Evolutionary conservation across 2,888 invertebrate species (phyloP), one percentile per base, ranked within the genome.

Genomic region (Caenorhabditis zanzibari): DNA sequence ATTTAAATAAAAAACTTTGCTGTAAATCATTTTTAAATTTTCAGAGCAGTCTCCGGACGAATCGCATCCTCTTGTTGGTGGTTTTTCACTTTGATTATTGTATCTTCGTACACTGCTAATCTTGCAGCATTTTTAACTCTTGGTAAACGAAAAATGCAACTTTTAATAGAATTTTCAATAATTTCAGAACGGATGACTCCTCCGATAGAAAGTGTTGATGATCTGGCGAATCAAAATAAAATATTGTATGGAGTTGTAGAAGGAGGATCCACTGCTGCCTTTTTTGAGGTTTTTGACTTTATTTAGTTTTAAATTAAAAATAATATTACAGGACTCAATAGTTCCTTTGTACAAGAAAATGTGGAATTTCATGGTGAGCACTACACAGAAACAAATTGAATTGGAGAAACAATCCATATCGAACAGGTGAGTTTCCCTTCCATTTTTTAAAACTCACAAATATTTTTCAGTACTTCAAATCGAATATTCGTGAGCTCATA

Each of bases 11-110:
- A 28, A n/a, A 1, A n/a, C 12, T 16, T 10, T 12, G 2, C 12
- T 26, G 0, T 26, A 0, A 12, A 54, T 0, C 16, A n/a, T 16
- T 28, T 9, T 26, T 7, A 5, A 14, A 38, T 12, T 66, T 84
- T 61, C 75, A 88, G 87, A 75, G 88, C 88, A 22, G 82, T 87
- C 14, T 88, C 88, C 0, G 97, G 97, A 6, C 95, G 98, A 82
- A 97, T 98, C 90, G 98, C 98, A 3, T 97, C 97, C 56, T 96
- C 97, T 54, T 97, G 97, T 1, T 99, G 98, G 98, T 99, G 98
- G 97, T 98, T 98, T 93, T 99, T 99, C 94, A 98, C 98, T 0
- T 94, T 99, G 80, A 98, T 99, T 92, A 95, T 98, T 41, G 91
- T 91, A 56, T 88, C 88, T 3, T 88, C 88, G 0, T 89, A 99